phyloP scores from a whole-genome alignment of 2,113 vertebrate species.

The Taxidea taxus region DNA sequence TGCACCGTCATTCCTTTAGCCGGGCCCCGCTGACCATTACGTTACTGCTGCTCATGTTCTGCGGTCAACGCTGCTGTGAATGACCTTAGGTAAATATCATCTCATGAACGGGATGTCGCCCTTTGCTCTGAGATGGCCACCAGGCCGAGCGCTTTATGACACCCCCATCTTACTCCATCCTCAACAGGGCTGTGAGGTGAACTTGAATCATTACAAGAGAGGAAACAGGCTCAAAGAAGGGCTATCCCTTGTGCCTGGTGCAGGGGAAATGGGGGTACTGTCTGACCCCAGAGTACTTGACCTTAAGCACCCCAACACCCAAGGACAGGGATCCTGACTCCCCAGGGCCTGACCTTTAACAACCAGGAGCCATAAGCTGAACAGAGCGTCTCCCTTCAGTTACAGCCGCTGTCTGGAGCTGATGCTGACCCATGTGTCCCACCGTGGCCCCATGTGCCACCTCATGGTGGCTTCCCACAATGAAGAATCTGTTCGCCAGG shows the following conservation, averaged over 20 bases:
- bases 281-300: background rate
- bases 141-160: background rate
- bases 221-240: background rate
- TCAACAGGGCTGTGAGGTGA: background rate
- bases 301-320: background rate
- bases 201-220: background rate
- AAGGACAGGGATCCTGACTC: background rate
- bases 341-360: background rate
- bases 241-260: background rate
- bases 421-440: conserved; percentile 84
- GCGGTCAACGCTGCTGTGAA: background rate
- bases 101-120: background rate
- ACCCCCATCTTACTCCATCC: background rate
- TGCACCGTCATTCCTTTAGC: background rate
- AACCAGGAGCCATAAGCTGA: background rate
- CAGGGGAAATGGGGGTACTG: background rate
- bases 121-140: background rate
- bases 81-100: background rate
- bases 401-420: conserved; percentile 88
- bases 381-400: conserved; percentile 70
- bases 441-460: conserved; percentile 78
- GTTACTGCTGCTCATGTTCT: background rate
- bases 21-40: background rate
- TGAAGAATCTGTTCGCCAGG: conserved; percentile 87
- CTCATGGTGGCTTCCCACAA: conserved; percentile 94